A percentile compares a stretch with the other conserved stretches of the same genome.
These are phyloP conservation scores for Bellardia bayeri DNA, from an alignment of 2,888 invertebrate genomes.

Conservation along the genomic window DNA sequence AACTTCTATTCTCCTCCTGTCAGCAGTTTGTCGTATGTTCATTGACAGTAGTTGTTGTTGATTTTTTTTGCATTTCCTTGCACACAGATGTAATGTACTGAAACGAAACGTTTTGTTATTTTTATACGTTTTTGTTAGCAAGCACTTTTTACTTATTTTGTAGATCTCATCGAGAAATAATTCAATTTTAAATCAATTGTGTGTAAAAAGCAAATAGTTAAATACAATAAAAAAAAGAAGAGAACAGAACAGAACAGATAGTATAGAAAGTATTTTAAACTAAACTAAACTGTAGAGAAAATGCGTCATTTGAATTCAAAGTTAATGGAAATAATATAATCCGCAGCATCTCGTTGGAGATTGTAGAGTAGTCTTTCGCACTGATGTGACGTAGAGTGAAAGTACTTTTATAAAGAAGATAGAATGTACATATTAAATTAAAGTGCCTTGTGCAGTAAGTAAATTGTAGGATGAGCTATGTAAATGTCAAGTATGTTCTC, in stretches of 20 bases:
- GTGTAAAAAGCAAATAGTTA: slow-evolving; percentile 69
- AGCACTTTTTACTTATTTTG: slow-evolving; percentile 50
- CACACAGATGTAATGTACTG: not conserved
- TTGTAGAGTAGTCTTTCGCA: not conserved
- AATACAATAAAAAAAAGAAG: slow-evolving; percentile 39
- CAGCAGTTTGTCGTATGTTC: not conserved
- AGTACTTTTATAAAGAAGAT: not conserved
- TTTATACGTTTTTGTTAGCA: slow-evolving; percentile 34
- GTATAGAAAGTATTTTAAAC: not conserved
- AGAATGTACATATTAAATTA: slow-evolving; percentile 20
- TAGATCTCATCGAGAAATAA: slow-evolving; percentile 66
- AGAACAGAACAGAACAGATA: slow-evolving; percentile 2
- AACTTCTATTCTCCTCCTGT: not conserved
- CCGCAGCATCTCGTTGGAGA: not conserved
- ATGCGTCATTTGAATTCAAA: slow-evolving; percentile 41
- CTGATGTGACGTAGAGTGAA: not conserved
- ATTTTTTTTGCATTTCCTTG: not conserved
- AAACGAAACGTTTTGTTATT: slow-evolving; percentile 35
- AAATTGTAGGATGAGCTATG: slow-evolving; percentile 1
- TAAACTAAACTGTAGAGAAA: slow-evolving; percentile 19
- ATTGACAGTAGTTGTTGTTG: not conserved
- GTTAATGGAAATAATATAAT: slow-evolving; percentile 19
- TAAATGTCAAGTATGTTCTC: slow-evolving; percentile 34
- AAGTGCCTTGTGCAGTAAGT: slow-evolving; percentile 1
- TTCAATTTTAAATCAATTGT: slow-evolving; percentile 74